A percentile compares a stretch with the other conserved stretches of the same genome.
phyloP scores from a whole-genome alignment of 2,113 vertebrate species.

The Sinocyclocheilus anshuiensis region DNA sequence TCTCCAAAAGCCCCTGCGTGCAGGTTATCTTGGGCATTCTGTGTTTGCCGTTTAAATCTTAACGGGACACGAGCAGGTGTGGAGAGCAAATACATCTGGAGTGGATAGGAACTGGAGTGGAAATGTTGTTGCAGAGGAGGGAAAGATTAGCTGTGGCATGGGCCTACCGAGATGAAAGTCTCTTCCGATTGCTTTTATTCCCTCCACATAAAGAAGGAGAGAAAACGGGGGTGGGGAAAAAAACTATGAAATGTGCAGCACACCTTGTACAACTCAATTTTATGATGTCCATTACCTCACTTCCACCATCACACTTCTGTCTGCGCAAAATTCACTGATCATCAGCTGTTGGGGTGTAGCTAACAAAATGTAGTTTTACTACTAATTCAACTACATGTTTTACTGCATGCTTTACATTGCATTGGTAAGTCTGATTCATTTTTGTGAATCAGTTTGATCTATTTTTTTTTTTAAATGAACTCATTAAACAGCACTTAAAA shows the following conservation, averaged over 20 bases:
- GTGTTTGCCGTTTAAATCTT: conserved; percentile 82
- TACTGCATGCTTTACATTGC: not conserved
- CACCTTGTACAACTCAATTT: conserved; percentile 60
- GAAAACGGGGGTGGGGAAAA: conserved; percentile 29
- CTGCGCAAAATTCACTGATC: not conserved
- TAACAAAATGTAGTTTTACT: not conserved
- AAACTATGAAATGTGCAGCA: conserved; percentile 64
- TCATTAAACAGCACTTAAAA: not conserved
- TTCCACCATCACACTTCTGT: not conserved
- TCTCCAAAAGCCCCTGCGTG: conserved; percentile 63
- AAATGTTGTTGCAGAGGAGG: conserved; percentile 72
- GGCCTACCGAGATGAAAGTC: conserved; percentile 69
- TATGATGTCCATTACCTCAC: conserved; percentile 7
- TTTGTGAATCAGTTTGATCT: not conserved
- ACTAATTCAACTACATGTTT: not conserved
- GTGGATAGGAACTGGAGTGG: conserved; percentile 73
- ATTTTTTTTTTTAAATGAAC: not conserved
- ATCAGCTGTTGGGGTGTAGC: not conserved
- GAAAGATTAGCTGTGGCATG: conserved; percentile 71
- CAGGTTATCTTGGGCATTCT: conserved; percentile 76
- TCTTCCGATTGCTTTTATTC: conserved; percentile 64
- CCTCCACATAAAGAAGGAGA: not conserved
- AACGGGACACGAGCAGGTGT: conserved; percentile 72
- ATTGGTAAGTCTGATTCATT: not conserved
- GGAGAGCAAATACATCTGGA: conserved; percentile 77